Evolutionary conservation across 2,113 vertebrate genomes (phyloP).

Genomic region (Phodopus roborovskii): DNA sequence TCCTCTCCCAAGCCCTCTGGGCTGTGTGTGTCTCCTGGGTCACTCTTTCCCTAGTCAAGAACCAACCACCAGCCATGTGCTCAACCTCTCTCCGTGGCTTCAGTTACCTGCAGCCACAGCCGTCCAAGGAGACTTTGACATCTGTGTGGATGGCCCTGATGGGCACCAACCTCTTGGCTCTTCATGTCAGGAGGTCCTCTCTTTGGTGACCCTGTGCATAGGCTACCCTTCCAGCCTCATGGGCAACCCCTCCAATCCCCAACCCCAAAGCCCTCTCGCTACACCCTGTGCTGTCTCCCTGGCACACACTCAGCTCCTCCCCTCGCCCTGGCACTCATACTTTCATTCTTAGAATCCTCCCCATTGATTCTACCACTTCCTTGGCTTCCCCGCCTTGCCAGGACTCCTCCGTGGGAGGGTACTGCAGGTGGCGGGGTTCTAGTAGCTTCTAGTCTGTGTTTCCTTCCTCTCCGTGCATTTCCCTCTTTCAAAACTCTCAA

Average conservation of each 20-base stretch:
- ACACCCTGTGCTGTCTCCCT: too few species aligned
- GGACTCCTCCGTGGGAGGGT: fast-evolving
- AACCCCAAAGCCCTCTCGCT: fast-evolving
- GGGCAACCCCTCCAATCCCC: neutral
- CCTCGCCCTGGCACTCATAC: neutral
- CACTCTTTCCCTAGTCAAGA: neutral
- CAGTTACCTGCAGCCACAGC: neutral
- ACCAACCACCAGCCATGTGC: fast-evolving
- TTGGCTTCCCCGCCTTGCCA: too few species aligned
- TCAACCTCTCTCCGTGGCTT: neutral
- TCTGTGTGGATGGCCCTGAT: fast-evolving
- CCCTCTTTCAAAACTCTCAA: neutral
- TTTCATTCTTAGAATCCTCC: neutral
- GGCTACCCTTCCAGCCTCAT: neutral
- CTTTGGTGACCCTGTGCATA: fast-evolving
- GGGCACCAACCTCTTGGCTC: neutral
- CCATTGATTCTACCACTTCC: too few species aligned
- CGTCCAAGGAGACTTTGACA: neutral
- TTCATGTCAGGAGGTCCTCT: neutral
- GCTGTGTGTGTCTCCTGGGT: fast-evolving
- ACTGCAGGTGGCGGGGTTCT: too few species aligned
- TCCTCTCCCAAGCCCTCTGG: fast-evolving
- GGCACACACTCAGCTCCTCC: neutral
- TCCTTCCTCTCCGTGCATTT: neutral
- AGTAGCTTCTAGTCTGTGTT: neutral